A percentile compares a stretch with the other conserved stretches of the same genome.
These are phyloP conservation scores for Stercorarius parasiticus DNA, from an alignment of 2,113 vertebrate species.

Conservation along the genomic window DNA sequence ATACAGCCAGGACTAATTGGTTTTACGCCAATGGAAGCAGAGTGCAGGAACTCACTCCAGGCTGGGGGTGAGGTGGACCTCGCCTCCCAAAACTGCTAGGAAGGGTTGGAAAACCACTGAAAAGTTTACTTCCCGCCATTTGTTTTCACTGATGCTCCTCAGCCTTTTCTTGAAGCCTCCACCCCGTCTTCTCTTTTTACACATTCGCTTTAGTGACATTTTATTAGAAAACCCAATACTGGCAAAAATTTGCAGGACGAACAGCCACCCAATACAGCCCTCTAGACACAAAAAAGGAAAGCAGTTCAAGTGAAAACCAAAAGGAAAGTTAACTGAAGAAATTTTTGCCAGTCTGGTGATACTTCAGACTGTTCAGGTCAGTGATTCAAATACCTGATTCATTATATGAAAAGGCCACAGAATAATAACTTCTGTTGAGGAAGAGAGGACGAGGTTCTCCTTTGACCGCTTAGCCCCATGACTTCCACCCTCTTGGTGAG, in stretches of 20 bases:
- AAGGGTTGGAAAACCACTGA: not conserved
- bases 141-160: not conserved
- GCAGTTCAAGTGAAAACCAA: not conserved
- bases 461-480: not conserved
- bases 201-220: not conserved
- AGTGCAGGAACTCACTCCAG: not conserved
- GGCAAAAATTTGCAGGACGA: not conserved
- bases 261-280: not conserved
- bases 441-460: not conserved
- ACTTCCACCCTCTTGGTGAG: not conserved
- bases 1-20: not conserved
- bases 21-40: not conserved
- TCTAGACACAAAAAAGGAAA: not conserved
- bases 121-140: not conserved
- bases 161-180: not conserved
- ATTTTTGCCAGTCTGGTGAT: not conserved
- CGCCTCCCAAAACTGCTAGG: not conserved
- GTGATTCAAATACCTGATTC: not conserved
- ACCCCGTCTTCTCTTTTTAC: not conserved
- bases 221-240: not conserved
- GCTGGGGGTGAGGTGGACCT: not conserved
- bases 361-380: not conserved
- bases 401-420: not conserved
- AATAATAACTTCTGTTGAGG: not conserved
- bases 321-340: not conserved